Base-by-base conservation (phyloP, 2,797 vertebrate genomes). In the Falco concolor region DNA sequence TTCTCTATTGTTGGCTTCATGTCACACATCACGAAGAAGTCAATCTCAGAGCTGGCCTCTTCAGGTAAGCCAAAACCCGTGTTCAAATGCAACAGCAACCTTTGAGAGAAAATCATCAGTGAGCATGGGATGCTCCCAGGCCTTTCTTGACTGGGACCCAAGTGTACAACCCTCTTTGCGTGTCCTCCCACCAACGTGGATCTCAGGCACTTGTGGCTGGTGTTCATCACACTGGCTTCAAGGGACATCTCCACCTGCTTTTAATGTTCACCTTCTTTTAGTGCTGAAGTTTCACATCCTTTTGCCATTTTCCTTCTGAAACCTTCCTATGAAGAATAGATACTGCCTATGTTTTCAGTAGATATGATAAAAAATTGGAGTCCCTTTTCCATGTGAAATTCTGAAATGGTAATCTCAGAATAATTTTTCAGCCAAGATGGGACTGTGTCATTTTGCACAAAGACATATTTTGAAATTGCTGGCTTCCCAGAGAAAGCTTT, bases 1-100 rank as follows among this genome's bases (percentile, higher is more conserved):
- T 99, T 99, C 97, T 99, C 99, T 87, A 99, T 99, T 12, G 98
- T 99, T 27, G 99, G 99, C 74, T 99, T 99, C 97, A 99, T 99
- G 99, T 98, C 99, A 1, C 77, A 98, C 96, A 98, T 99, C 97
- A 99, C 99, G 0, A 99, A 99, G 97, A 99, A 98, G 94, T 98
- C 99, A 0, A 98, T 99, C 64, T 97, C 98, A 44, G 99, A 99
- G 91, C 89, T 99, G 65, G 99, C 99, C 36, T 99, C 99, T 44
- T 99, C 99, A 80, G 99, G 99, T 99, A 90, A 90, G 89, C n/a
- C 87, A 38, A 88, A 88, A 82, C 10, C 9, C 11, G 10, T 3
- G 10, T 61, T 50, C 54, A 63, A 30, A 56, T 47, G 16, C 40
- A 81, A 18, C 40, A 78, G 25, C 34, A 61, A 7, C 32, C 18